Evolutionary conservation across 2,113 vertebrate species (phyloP).

Genomic region (Malurus elegans): DNA sequence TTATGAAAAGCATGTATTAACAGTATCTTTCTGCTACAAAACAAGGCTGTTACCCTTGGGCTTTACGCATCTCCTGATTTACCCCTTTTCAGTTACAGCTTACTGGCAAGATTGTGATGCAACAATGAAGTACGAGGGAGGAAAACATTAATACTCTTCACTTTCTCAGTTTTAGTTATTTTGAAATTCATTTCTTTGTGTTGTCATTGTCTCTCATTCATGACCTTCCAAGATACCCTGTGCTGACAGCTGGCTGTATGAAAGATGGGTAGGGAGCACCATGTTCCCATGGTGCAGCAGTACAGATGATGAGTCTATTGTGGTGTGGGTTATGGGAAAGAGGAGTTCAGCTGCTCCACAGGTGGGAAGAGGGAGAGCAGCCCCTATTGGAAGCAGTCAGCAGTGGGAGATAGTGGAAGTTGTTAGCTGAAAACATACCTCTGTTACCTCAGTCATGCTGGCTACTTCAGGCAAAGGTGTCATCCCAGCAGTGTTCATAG

Average conservation of each 20-base stretch:
- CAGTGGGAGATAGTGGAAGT: not conserved
- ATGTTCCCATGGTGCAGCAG: not conserved
- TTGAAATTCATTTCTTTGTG: not conserved
- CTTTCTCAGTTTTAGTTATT: not conserved
- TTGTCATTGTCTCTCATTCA: not conserved
- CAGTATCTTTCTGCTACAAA: not conserved
- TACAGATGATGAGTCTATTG: not conserved
- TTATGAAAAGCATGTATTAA: not conserved
- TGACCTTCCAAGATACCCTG: not conserved
- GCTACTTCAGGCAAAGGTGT: not conserved
- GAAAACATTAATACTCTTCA: not conserved
- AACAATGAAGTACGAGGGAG: not conserved
- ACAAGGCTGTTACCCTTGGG: not conserved
- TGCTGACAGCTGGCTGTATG: not conserved
- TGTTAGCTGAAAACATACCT: not conserved
- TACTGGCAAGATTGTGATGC: not conserved
- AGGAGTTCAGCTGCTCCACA: not conserved
- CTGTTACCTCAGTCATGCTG: fast-evolving
- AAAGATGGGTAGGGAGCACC: not conserved
- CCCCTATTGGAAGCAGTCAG: not conserved
- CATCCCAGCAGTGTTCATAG: not conserved
- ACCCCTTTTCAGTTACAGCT: not conserved
- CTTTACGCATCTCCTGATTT: not conserved
- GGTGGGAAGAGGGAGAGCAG: not conserved
- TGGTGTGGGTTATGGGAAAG: not conserved